These are phyloP conservation scores for Galagoides demidoff DNA, from an alignment of 2,797 vertebrate species.

Conservation along the genomic window DNA sequence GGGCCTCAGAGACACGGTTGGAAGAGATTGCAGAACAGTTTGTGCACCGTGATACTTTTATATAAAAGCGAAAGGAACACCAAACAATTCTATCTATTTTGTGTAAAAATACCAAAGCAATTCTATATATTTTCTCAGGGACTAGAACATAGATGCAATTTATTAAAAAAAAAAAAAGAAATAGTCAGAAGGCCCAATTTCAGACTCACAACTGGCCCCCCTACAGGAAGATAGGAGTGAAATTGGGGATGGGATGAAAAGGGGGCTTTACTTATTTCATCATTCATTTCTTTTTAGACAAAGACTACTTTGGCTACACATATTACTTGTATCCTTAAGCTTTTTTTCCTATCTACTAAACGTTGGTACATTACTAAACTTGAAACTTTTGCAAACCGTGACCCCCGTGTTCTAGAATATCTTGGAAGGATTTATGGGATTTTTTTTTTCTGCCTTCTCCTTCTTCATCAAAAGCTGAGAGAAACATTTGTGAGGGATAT, in stretches of 20 bases:
- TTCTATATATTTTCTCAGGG: not conserved
- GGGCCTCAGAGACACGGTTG: not conserved
- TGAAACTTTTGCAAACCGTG: not conserved
- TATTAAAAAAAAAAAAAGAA: not conserved
- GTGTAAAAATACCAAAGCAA: not conserved
- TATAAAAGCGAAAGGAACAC: not conserved
- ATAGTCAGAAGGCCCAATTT: not conserved
- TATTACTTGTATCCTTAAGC: not conserved
- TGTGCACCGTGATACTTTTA: not conserved
- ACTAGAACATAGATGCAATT: not conserved
- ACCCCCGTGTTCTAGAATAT: not conserved
- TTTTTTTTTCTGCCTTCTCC: not conserved
- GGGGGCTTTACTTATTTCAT: not conserved
- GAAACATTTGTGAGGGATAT: slow-evolving; percentile 66
- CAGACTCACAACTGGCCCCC: not conserved
- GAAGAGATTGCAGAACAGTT: not conserved
- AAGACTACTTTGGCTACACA: not conserved
- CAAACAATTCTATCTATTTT: not conserved
- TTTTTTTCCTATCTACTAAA: not conserved
- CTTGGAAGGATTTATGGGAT: not conserved
- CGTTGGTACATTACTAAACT: not conserved
- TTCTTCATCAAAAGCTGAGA: slow-evolving; percentile 62
- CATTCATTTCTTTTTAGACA: not conserved
- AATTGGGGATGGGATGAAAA: not conserved
- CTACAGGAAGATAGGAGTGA: not conserved